Evolutionary conservation across 2,888 invertebrate genomes (phyloP), one percentile per base, ranked within the genome.

Genomic region (Agriotes lineatus): DNA sequence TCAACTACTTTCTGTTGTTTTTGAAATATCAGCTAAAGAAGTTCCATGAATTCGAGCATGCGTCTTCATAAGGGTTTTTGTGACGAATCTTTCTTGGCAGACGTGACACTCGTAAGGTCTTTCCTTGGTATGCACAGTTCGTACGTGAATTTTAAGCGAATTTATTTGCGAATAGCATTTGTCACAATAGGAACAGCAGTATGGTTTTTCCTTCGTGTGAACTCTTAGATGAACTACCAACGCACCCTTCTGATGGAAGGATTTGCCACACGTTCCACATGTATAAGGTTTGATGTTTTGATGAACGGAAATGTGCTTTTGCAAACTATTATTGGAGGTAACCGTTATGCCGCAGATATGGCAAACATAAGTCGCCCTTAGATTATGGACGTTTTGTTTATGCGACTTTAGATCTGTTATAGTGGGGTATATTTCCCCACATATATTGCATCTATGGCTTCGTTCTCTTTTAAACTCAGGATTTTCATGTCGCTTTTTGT

Each of bases 71-170:
- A 52, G 9, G 7, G 25, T 45, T 14, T 62, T 39, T 25, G 50
- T 44, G 5, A 52, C 19, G 52, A 62, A 70, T 9, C 18, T 33
- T 33, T 66, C 56, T n/a, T 19, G 52, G 20, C 70, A 70, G 14
- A 57, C 16, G 1, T 54, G 84, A 79, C 89, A 89, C 1, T 81
- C 81, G 82, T 89, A 90, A 0, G 89, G 89, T 69, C 88, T 83
- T 75, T 88, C 87, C 42, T 89, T 89, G 71, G 87, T 88, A 83
- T 89, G 89, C 79, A 86, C 87, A 25, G 25, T 5, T 80, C 89
- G 83, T 79, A 88, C 85, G 80, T 90, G 90, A 69, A 89, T 87
- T 74, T 87, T 86, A 65, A 90, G 85, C 37, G 89, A 88, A 69
- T 88, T 87, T 6, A 87, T 85, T 82, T 89, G 89, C 60, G 86